Percentiles rank a stretch among this genome's conserved stretches.
These are phyloP conservation scores for Heliconius melpomene DNA, from an alignment of 1,140 invertebrate genomes.

Conservation along the genomic window DNA sequence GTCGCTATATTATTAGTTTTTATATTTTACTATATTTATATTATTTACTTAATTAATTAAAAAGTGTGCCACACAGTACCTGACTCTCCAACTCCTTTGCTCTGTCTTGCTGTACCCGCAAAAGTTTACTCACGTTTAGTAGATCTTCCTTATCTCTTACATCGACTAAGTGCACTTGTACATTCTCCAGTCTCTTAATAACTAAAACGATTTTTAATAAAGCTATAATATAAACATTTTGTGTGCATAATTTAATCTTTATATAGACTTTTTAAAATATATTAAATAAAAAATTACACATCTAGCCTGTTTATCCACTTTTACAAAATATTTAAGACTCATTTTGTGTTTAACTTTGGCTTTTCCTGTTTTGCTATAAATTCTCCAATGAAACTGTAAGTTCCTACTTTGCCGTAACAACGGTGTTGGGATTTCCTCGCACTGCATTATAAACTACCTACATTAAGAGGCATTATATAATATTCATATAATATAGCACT, in stretches of 20 bases:
- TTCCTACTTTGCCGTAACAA: neutral
- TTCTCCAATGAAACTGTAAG: neutral
- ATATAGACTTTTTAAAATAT: too few relatives aligned
- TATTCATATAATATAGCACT: neutral
- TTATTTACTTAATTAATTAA: neutral
- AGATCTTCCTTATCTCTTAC: slow-evolving; percentile 75
- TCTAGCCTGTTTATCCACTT: too few relatives aligned
- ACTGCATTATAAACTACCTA: neutral
- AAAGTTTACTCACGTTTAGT: slow-evolving; percentile 75
- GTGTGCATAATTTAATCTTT: too few relatives aligned
- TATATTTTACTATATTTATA: neutral
- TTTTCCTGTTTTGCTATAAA: neutral
- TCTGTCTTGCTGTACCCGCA: slow-evolving; percentile 88
- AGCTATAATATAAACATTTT: neutral
- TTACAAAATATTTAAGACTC: too few relatives aligned
- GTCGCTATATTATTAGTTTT: too few relatives aligned
- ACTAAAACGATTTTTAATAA: slow-evolving; percentile 65
- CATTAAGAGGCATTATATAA: neutral
- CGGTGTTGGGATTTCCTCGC: neutral
- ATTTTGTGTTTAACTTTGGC: neutral
- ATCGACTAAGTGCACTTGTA: slow-evolving; percentile 79
- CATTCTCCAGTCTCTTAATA: slow-evolving; percentile 87
- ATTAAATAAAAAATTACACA: too few relatives aligned
- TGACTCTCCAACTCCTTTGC: slow-evolving; percentile 86
- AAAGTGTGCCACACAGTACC: slow-evolving; percentile 54